Evolutionary conservation across 1,140 invertebrate genomes (phyloP).

Genomic region (Zaprionus ornatus): DNA sequence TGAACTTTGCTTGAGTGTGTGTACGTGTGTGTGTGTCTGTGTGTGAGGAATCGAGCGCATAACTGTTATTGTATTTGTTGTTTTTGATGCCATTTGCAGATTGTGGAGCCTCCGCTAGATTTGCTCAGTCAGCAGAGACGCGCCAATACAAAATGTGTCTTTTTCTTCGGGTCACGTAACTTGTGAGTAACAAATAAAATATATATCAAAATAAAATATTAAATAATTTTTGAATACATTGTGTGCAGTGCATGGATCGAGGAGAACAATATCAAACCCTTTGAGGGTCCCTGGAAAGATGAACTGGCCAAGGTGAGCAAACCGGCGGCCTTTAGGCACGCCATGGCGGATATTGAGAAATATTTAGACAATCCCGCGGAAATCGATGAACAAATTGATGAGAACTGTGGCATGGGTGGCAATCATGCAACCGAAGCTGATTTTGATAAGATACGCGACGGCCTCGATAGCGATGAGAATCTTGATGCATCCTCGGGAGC

Average conservation of each 20-base stretch:
- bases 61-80: not conserved
- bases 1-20: constrained; percentile 23
- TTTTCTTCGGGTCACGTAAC: constrained; percentile 96
- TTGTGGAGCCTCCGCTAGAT: constrained; percentile 89
- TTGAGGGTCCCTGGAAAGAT: constrained; percentile 90
- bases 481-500: constrained; percentile 63
- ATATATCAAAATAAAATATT: not conserved
- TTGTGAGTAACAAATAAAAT: constrained; percentile 89
- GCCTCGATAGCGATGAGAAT: constrained; percentile 84
- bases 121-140: constrained; percentile 87
- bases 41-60: not conserved
- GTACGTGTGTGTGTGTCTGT: not conserved
- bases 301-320: constrained; percentile 91
- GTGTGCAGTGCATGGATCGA: constrained; percentile 94
- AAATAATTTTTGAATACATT: not conserved
- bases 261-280: constrained; percentile 92
- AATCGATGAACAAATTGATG: constrained; percentile 83
- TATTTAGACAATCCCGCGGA: constrained; percentile 90
- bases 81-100: constrained; percentile 81
- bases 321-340: constrained; percentile 92
- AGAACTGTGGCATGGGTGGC: constrained; percentile 58
- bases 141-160: constrained; percentile 92
- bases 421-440: constrained; percentile 85
- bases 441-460: constrained; percentile 88
- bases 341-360: constrained; percentile 93